Base-by-base conservation (phyloP, 2,797 vertebrate species). In the Mionectes olivaceus region DNA sequence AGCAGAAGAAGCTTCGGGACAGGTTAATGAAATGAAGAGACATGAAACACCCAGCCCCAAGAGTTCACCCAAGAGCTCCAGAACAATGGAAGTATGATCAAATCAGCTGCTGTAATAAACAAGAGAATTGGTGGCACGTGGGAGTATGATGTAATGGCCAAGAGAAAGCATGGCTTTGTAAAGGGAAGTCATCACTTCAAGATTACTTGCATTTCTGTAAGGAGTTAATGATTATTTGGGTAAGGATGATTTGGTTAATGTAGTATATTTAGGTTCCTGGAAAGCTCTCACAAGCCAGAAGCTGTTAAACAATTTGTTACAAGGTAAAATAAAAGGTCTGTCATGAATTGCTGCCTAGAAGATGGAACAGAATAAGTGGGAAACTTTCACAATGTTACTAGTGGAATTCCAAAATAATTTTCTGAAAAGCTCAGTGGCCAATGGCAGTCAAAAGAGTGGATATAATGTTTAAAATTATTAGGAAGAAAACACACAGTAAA, bases 161-260 rank as follows among this genome's bases (percentile, higher is more conserved):
- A 92, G 28, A 94, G 87, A 93, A 93, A 82, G 59, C 16, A 67
- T 28, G 22, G 32, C 52, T 93, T 92, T 92, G 52, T 82, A 84
- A 93, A 90, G 59, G 89, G 64, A 85, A 95, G 60, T 67, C 53
- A 53, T 70, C 91, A 87, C 78, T 87, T 70, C 37, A 89, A 70
- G 75, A 82, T 87, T 80, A 74, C 75, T 87, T 69, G 44, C 2
- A 0, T 76, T 94, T 92, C 83, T 87, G 24, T 77, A 77, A 94
- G 84, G 60, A 96, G 70, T 87, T 94, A 83, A 92, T 49, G 52
- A 87, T 93, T 94, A 80, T 95, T 96, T 96, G 64, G 78, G 70
- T 89, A 95, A 96, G 64, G 68, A 79, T 92, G 89, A 83, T 83
- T 93, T 92, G 44, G 71, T 87, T 93, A 91, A 89, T 47, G n/a